Evolutionary conservation across 2,888 invertebrate genomes (phyloP).

Genomic region (Endotricha flammealis): DNA sequence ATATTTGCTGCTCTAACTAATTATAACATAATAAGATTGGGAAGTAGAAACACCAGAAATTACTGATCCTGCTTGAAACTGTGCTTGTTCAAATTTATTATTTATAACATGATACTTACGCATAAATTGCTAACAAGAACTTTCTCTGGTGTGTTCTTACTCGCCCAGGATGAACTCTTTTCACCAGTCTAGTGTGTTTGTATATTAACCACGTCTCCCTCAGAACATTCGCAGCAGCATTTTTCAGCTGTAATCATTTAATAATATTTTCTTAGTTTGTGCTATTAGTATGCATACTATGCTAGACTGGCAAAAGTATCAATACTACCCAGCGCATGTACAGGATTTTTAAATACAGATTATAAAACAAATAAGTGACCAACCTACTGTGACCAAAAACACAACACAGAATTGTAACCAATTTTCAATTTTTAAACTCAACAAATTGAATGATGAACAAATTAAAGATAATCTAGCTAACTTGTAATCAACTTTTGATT

Average conservation of each 20-base stretch:
- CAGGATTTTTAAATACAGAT: too few relatives aligned
- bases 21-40: too few relatives aligned
- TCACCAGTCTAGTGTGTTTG: conserved; percentile 98
- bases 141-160: conserved; percentile 99
- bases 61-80: too few relatives aligned
- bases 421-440: too few relatives aligned
- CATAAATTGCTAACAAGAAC: conserved; percentile 99
- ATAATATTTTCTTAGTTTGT: conserved; percentile 12
- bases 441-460: too few relatives aligned
- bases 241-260: conserved; percentile 90
- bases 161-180: conserved; percentile 96
- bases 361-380: too few relatives aligned
- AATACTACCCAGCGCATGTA: conserved; percentile 1
- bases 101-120: conserved; percentile 82
- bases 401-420: too few relatives aligned
- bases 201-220: conserved; percentile 99
- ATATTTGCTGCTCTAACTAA: too few relatives aligned
- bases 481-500: too few relatives aligned
- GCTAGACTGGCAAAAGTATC: background rate
- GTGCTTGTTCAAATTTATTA: conserved; percentile 1
- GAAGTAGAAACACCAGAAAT: too few relatives aligned
- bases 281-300: background rate
- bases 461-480: too few relatives aligned
- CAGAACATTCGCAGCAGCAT: conserved; percentile 99
- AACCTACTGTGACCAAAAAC: too few relatives aligned